Evolutionary conservation across 2,797 vertebrate genomes (phyloP).

Genomic region (Darevskia nairensis): DNA sequence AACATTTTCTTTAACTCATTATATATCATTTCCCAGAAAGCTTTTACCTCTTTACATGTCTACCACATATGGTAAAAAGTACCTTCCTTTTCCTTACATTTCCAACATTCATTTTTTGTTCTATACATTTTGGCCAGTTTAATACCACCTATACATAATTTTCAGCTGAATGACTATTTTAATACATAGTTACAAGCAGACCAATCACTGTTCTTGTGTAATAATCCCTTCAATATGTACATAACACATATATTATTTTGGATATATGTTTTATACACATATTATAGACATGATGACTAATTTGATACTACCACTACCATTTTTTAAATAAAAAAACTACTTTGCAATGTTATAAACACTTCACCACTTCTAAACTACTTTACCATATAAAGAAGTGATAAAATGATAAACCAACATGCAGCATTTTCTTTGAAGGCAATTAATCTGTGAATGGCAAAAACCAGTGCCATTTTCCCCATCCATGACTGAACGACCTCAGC

Average conservation of each 20-base stretch:
- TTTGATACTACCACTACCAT: not conserved
- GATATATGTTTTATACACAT: constrained; percentile 21
- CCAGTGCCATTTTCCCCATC: too few species aligned
- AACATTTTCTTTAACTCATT: too few species aligned
- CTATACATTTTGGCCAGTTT: too few species aligned
- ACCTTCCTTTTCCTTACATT: too few species aligned
- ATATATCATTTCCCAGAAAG: too few species aligned
- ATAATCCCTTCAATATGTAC: constrained; percentile 22
- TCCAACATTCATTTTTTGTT: too few species aligned
- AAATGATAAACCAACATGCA: not conserved
- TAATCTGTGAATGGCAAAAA: not conserved
- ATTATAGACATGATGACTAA: not conserved
- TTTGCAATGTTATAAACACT: too few species aligned
- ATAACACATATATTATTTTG: not conserved
- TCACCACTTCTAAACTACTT: too few species aligned
- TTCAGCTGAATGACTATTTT: not conserved
- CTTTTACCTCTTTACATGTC: too few species aligned
- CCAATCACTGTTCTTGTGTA: constrained; percentile 26
- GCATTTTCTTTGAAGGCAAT: not conserved
- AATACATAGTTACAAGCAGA: constrained; percentile 32
- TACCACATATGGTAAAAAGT: too few species aligned
- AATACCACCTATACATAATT: too few species aligned
- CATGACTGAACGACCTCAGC: not conserved
- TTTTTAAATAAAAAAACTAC: not conserved
- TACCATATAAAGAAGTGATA: too few species aligned